Evolutionary conservation across 2,888 invertebrate genomes (phyloP), one percentile per base, ranked within the genome.

Genomic region (Tipula lateralis): DNA sequence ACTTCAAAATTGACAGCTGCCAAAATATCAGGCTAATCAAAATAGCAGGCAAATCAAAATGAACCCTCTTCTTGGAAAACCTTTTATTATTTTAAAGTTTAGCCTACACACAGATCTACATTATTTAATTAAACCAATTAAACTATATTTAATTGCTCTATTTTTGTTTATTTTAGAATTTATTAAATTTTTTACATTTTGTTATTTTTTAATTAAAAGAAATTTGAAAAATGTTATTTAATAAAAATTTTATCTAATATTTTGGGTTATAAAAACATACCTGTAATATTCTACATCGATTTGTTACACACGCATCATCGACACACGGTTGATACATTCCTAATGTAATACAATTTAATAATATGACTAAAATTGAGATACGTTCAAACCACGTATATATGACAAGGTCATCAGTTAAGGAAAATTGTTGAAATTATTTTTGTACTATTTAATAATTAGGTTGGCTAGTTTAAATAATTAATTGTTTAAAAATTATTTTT

Each of bases 291-390:
- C 96, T 95, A 91, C 97, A 97, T 89, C 97, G 93, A 91, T 95
- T 96, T 87, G 95, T 95, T 86, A 94, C 92, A 90, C 99, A 99
- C 87, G 94, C 93, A 88, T 97, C 96, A 91, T 98, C 99, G 88
- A 96, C 96, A 91, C 99, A 99, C 29, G 99, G 99, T 91, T 99
- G 97, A 91, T 99, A 99, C 99, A 99, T 99, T 86, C 99, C 99
- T 88, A 99, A 93, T 13, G 99, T 99, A 87, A 99, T 93, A 92
- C 99, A 99, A 93, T 99, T 99, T 89, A 99, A 93, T 87, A 99
- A 92, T 89, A 99, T 99, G 86, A 99, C 98, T 91, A 97, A 92
- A 96, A 99, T 99, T 88, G 98, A 99, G 88, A 99, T 92, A 87
- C 99, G 94, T 92, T 99, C 99, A 92, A 99, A 99, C 99, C 99